Evolutionary conservation across 2,113 vertebrate species (phyloP).

Genomic region (Osmerus eperlanus): DNA sequence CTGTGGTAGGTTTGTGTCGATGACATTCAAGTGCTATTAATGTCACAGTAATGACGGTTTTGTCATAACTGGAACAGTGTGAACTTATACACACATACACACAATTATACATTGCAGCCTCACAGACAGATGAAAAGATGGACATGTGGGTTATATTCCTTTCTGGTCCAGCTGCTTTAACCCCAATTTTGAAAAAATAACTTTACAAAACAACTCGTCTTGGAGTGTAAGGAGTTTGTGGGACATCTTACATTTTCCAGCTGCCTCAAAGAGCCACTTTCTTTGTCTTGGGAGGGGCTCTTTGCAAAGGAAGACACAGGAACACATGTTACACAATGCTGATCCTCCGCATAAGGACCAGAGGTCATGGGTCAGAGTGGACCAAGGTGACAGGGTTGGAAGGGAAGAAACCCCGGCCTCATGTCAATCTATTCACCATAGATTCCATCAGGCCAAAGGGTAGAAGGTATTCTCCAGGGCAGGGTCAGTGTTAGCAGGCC

Average conservation of each 20-base stretch:
- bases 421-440: constrained; percentile 7
- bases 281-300: constrained; percentile 60
- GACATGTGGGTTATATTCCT: neutral
- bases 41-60: no score
- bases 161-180: neutral
- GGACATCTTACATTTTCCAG: constrained; percentile 71
- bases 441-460: constrained; percentile 4
- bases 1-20: no score
- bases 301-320: constrained; percentile 68
- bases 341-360: constrained; percentile 6
- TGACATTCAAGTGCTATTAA: no score
- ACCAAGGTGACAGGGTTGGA: constrained; percentile 15
- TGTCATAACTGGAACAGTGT: no score
- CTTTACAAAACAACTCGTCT: neutral
- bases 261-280: constrained; percentile 67
- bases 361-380: constrained; percentile 22
- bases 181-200: constrained; percentile 7
- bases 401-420: neutral
- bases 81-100: neutral
- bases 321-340: constrained; percentile 55
- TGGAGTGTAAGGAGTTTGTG: constrained; percentile 38
- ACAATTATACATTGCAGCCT: neutral
- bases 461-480: constrained; percentile 46
- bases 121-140: neutral
- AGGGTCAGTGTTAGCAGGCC: neutral